Evolutionary conservation across 2,113 vertebrate genomes (phyloP).

Genomic region (Oxyura jamaicensis): DNA sequence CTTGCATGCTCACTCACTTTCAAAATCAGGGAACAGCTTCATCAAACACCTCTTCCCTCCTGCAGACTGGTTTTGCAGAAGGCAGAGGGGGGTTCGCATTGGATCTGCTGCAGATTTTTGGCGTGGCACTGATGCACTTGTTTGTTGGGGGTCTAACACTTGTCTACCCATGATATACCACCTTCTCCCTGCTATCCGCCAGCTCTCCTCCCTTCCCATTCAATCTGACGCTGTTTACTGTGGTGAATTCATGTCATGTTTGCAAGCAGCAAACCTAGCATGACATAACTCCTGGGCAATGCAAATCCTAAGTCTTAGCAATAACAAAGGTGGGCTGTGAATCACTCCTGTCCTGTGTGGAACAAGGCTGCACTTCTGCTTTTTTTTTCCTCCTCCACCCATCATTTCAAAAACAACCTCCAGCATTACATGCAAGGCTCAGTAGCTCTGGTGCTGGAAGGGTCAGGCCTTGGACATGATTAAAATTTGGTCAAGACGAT

Average conservation of each 20-base stretch:
- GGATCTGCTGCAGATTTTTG: background rate
- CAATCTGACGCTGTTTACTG: background rate
- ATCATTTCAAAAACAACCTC: background rate
- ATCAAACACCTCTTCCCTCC: background rate
- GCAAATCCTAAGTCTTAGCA: background rate
- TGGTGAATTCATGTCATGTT: background rate
- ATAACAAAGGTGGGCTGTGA: background rate
- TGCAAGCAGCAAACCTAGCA: background rate
- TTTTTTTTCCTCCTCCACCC: slow-evolving; percentile 11
- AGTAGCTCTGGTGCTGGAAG: background rate
- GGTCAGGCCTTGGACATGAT: background rate
- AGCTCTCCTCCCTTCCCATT: background rate
- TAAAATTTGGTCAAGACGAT: background rate
- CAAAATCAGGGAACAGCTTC: background rate
- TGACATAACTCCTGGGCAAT: background rate
- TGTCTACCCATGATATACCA: background rate
- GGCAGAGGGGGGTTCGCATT: background rate
- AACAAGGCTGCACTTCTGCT: background rate
- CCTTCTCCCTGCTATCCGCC: background rate
- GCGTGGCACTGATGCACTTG: background rate
- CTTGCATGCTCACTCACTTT: background rate
- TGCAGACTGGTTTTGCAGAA: background rate
- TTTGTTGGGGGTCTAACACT: background rate
- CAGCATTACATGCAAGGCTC: accelerated
- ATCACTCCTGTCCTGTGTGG: background rate